phyloP scores from a whole-genome alignment of 2,797 vertebrate genomes.

The Eleutherodactylus coqui region DNA sequence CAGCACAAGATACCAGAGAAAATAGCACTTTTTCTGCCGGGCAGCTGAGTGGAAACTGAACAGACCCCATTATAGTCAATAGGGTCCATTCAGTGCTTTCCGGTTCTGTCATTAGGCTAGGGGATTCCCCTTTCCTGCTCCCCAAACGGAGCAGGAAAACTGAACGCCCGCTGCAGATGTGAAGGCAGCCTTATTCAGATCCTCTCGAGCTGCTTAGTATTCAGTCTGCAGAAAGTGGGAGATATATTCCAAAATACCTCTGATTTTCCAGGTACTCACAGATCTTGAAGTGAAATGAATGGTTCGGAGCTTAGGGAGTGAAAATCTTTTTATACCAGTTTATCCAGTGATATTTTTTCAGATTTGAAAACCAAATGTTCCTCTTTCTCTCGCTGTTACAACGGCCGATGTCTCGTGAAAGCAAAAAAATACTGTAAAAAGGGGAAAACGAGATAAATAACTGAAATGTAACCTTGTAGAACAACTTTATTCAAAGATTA shows the following conservation, averaged over 20 bases:
- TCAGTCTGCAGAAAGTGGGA: constrained; percentile 15
- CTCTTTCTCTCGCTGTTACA: constrained; percentile 27
- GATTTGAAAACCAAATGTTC: constrained; percentile 51
- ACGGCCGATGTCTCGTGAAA: background rate
- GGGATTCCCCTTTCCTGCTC: no score
- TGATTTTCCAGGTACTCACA: constrained; percentile 44
- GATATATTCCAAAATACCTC: constrained; percentile 44
- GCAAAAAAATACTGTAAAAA: background rate
- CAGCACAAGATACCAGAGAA: no score
- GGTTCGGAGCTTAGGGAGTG: constrained; percentile 39
- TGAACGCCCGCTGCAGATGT: no score
- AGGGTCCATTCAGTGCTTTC: no score
- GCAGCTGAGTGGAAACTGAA: no score
- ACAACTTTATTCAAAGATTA: background rate
- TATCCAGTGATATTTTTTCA: constrained; percentile 47
- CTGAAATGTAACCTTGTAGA: background rate
- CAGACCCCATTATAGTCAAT: no score
- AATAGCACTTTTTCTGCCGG: no score
- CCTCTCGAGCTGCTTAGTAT: constrained; percentile 31
- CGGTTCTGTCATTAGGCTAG: no score
- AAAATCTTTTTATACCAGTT: constrained; percentile 38
- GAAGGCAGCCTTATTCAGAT: no score
- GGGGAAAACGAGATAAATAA: background rate
- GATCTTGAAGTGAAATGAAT: constrained; percentile 51
- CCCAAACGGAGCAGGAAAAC: no score